These are phyloP conservation scores for Archegozetes longisetosus DNA, from an alignment of 1,140 invertebrate genomes.

Conservation along the genomic window DNA sequence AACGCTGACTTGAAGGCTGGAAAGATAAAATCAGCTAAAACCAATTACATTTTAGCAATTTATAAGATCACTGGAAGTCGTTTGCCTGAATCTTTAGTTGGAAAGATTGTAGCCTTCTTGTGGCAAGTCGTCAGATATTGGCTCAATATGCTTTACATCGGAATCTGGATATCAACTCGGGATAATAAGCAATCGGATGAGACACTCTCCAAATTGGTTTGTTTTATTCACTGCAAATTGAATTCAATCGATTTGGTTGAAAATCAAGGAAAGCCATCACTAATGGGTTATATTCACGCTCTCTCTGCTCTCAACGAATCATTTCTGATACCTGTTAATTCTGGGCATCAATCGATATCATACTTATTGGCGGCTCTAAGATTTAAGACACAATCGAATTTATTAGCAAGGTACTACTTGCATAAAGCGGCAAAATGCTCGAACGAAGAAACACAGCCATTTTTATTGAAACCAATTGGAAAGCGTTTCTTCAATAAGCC, in stretches of 20 bases:
- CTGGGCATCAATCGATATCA: slow-evolving; percentile 5
- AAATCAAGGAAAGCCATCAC: slow-evolving; percentile 7
- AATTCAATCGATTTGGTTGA: slow-evolving; percentile 15
- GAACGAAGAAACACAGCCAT: neutral
- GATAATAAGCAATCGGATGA: neutral
- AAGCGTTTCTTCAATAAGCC: slow-evolving; percentile 15
- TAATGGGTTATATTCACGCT: slow-evolving; percentile 13
- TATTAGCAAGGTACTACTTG: slow-evolving; percentile 16
- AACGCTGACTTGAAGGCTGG: slow-evolving; percentile 8
- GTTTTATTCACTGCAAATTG: slow-evolving; percentile 16
- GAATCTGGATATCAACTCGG: neutral
- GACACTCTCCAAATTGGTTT: neutral
- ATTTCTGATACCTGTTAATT: neutral
- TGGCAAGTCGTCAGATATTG: slow-evolving; percentile 10
- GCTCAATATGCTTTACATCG: slow-evolving; percentile 14
- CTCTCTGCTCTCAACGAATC: slow-evolving; percentile 17
- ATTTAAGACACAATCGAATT: slow-evolving; percentile 14
- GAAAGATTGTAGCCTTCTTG: neutral
- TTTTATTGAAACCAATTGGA: slow-evolving; percentile 15
- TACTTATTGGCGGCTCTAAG: slow-evolving; percentile 12
- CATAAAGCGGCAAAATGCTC: slow-evolving; percentile 4
- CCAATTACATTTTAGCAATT: slow-evolving; percentile 6
- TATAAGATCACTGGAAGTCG: slow-evolving; percentile 1
- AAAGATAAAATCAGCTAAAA: slow-evolving; percentile 10
- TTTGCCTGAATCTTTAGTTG: neutral